These are phyloP conservation scores for Oxycera nigricornis DNA, from an alignment of 2,888 invertebrate species.

Conservation along the genomic window DNA sequence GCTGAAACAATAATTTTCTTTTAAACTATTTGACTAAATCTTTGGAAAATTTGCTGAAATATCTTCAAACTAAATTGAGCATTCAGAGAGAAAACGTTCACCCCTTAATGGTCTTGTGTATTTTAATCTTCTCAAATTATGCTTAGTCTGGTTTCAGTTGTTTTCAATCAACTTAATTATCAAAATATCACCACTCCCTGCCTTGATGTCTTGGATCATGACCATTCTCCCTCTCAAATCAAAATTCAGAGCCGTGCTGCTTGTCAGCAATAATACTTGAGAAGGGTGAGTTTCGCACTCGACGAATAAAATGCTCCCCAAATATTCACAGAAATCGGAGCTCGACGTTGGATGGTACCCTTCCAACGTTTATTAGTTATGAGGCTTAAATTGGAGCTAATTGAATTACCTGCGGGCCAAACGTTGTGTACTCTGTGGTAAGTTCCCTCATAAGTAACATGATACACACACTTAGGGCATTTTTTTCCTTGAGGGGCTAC, in stretches of 20 bases:
- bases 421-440: not conserved
- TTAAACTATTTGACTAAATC: not conserved
- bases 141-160: constrained; percentile 41
- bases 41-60: not conserved
- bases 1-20: not conserved
- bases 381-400: constrained; percentile 25
- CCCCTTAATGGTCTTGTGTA: constrained; percentile 52
- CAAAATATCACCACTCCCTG: constrained; percentile 24
- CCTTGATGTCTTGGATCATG: constrained; percentile 37
- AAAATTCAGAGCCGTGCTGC: constrained; percentile 39
- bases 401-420: constrained; percentile 24
- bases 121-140: constrained; percentile 49
- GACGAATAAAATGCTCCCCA: not conserved
- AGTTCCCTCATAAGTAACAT: no score
- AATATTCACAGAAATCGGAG: not conserved
- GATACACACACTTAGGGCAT: no score
- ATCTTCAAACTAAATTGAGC: not conserved
- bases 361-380: constrained; percentile 26
- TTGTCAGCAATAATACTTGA: not conserved
- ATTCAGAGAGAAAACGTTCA: not conserved
- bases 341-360: not conserved
- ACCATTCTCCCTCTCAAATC: constrained; percentile 42
- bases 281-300: not conserved
- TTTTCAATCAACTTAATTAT: constrained; percentile 44
- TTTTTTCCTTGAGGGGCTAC: no score